A percentile compares a stretch with the other conserved stretches of the same genome.
phyloP scores from a whole-genome alignment of 2,888 invertebrate species.

The Cyclophora punctaria region DNA sequence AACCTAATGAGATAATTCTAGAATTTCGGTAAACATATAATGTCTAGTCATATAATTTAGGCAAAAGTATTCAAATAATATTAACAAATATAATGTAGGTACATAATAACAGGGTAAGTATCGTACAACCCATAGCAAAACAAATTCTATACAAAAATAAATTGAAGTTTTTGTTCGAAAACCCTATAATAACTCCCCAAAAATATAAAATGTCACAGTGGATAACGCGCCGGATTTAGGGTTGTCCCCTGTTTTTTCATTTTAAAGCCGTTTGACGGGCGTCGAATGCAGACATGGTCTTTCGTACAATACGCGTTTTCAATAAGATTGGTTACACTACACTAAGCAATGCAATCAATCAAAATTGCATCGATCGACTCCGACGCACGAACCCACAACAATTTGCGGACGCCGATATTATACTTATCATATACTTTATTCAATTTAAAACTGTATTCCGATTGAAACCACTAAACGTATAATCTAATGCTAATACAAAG shows the following conservation, averaged over 20 bases:
- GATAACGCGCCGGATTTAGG: constrained; percentile 52
- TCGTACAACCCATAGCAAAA: neutral
- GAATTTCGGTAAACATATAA: too few relatives aligned
- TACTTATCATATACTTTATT: constrained; percentile 19
- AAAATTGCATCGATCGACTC: constrained; percentile 66
- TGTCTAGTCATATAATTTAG: too few relatives aligned
- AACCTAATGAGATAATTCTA: too few relatives aligned
- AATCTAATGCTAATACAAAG: neutral
- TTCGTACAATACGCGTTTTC: constrained; percentile 67
- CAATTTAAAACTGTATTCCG: constrained; percentile 18
- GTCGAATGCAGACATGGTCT: constrained; percentile 65
- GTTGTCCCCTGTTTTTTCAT: constrained; percentile 70
- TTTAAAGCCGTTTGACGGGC: constrained; percentile 70
- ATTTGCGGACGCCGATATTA: constrained; percentile 28
- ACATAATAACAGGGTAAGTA: neutral
- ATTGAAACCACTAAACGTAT: constrained; percentile 12
- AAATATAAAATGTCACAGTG: constrained; percentile 64
- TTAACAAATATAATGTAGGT: neutral
- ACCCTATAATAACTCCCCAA: constrained; percentile 47
- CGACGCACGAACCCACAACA: constrained; percentile 41
- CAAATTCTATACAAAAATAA: constrained; percentile 14
- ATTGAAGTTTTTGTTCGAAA: constrained; percentile 30
- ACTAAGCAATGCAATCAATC: constrained; percentile 75
- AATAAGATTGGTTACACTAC: constrained; percentile 75
- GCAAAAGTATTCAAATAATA: too few relatives aligned